These are phyloP conservation scores for Fragum sueziense DNA, from an alignment of 2,888 invertebrate genomes.

Conservation along the genomic window DNA sequence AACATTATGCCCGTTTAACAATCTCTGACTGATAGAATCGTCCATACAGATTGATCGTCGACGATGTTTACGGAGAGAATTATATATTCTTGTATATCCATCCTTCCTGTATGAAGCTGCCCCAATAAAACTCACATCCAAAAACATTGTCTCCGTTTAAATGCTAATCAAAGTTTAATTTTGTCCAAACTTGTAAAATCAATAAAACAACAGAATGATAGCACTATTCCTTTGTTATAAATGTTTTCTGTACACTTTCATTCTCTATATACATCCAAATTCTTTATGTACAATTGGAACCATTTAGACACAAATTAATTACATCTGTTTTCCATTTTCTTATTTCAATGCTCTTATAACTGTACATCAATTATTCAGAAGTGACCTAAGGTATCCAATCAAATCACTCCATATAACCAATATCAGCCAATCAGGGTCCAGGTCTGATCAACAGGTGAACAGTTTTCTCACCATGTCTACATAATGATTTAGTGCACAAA, in stretches of 20 bases:
- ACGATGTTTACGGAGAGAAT: conserved; percentile 38
- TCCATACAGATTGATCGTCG: conserved; percentile 48
- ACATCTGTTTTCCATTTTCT: not conserved
- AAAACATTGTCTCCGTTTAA: conserved; percentile 36
- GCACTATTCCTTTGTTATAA: not conserved
- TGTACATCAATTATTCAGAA: conserved; percentile 7
- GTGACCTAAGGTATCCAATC: conserved; percentile 40
- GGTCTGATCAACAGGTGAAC: conserved; percentile 28
- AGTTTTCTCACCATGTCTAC: conserved; percentile 35
- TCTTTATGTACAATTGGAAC: not conserved
- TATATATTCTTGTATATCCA: conserved; percentile 53
- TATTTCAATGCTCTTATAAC: not conserved
- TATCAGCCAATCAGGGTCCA: conserved; percentile 43
- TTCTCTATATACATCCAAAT: conserved; percentile 2
- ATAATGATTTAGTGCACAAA: too few relatives aligned
- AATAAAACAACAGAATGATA: not conserved
- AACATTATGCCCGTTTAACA: not conserved
- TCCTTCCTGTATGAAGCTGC: conserved; percentile 55
- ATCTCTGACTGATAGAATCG: conserved; percentile 22
- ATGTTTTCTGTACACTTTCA: not conserved
- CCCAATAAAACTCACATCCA: conserved; percentile 60
- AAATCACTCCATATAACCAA: conserved; percentile 10
- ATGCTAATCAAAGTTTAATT: not conserved
- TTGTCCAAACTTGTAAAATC: not conserved
- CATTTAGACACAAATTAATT: not conserved